Percentiles rank a stretch among this genome's conserved stretches.
Conservation (phyloP, 2,797 vertebrate species). For the Nothura maculosa region DNA sequence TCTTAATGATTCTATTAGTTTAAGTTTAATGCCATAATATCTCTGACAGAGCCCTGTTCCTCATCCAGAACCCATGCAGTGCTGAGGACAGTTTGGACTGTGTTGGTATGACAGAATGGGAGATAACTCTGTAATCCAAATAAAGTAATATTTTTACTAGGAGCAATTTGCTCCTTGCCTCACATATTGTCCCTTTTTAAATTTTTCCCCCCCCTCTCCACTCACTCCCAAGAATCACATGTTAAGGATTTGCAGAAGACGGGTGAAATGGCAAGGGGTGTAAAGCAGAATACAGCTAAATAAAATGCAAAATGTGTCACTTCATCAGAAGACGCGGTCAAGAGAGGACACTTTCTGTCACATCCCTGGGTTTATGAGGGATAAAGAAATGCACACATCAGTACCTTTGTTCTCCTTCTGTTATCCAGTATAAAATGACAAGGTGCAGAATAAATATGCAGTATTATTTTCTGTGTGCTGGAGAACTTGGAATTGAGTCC, state of each 20-base stretch:
- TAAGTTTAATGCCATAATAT: neutral
- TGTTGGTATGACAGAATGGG: neutral
- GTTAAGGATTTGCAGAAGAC: neutral
- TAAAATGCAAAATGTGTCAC: neutral
- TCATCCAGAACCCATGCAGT: neutral
- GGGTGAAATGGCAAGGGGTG: neutral
- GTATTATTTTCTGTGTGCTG: neutral
- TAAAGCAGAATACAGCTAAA: neutral
- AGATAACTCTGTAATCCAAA: neutral
- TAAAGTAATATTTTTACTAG: neutral
- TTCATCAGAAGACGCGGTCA: constrained; percentile 6
- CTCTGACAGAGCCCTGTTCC: neutral
- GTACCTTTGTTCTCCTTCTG: neutral
- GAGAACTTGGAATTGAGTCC: neutral
- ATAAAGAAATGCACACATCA: neutral
- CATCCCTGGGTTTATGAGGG: neutral
- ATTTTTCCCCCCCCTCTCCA: no score
- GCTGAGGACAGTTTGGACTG: neutral
- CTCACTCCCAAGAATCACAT: neutral
- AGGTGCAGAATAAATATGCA: neutral
- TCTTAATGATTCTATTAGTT: neutral
- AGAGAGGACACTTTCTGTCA: neutral
- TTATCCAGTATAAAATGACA: neutral
- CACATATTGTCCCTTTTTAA: neutral
- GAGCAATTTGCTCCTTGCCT: neutral